Evolutionary conservation across 2,113 vertebrate genomes (phyloP).

Genomic region (Antechinus flavipes): DNA sequence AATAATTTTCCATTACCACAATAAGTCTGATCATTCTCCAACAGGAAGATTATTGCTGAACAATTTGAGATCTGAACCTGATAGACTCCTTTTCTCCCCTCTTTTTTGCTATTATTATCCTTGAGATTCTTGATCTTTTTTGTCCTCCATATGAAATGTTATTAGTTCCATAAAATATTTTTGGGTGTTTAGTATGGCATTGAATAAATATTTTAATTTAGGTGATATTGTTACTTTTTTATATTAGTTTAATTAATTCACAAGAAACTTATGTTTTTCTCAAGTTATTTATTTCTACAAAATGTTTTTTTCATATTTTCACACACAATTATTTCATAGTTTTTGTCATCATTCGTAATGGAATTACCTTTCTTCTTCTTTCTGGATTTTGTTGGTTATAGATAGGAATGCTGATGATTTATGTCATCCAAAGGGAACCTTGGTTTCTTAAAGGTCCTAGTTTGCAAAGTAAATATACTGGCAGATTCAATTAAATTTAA

Average conservation of each 20-base stretch:
- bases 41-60: not conserved
- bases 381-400: not conserved
- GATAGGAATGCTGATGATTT: not conserved
- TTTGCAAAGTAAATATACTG: not conserved
- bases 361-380: not conserved
- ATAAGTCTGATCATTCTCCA: not conserved
- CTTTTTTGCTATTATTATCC: not conserved
- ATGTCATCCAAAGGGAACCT: not conserved
- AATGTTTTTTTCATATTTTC: not conserved
- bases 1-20: not conserved
- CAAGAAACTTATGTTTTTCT: not conserved
- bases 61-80: not conserved
- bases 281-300: not conserved
- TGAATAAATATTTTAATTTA: not conserved
- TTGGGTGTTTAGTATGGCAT: not conserved
- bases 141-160: not conserved
- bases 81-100: not conserved
- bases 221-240: not conserved
- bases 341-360: not conserved
- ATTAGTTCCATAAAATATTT: not conserved
- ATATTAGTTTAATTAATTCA: not conserved
- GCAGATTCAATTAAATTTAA: not conserved
- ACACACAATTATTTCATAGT: not conserved
- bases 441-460: not conserved
- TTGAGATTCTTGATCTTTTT: not conserved